Base-by-base conservation (phyloP, 2,888 invertebrate genomes). In the Plebejus argus region DNA sequence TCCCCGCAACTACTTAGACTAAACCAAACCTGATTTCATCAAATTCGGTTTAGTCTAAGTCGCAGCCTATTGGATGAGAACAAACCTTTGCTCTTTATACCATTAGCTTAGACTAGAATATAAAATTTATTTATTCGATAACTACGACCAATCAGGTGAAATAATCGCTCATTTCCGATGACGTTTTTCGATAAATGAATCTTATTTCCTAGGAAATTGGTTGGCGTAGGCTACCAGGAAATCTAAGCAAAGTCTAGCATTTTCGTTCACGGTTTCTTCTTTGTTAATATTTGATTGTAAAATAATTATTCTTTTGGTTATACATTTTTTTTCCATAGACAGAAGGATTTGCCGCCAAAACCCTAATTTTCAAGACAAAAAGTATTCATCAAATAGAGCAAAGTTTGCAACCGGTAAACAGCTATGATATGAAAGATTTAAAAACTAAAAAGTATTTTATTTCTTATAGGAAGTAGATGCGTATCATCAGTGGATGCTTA, bases 181-280 rank as follows among this genome's bases (percentile, higher is more conserved):
- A 28, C 66, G 66, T 12, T 28, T 66, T 66, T 66, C 23, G 28
- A 33, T 33, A 15, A 66, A 28, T 33, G 28, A 15, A 66, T 66
- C 66, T 66, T 6, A 28, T 66, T 66, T 66, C 66, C 66, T 66
- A 66, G 66, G 66, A 66, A 66, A 66, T 66, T 15, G 6, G 28
- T 18, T 66, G 15, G 66, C 15, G 18, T 66, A 66, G 66, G 28
- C 66, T 66, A 53, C 18, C 49, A 53, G 49, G 49, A 53, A 53
- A 53, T 53, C 18, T 53, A 53, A 53, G 49, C 12, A 15, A 53
- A 53, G 49, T 53, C 49, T 53, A 53, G 49, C 3, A 53, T 66
- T 66, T 33, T 15, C 28, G 15, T 28, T 33, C 10, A 66, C 28
- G 18, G 33, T 66, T 66, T 28, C 66, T 33, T 15, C 15, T 33